Conservation (phyloP, 2,888 invertebrate genomes). For the Ectemnius continuus region DNA sequence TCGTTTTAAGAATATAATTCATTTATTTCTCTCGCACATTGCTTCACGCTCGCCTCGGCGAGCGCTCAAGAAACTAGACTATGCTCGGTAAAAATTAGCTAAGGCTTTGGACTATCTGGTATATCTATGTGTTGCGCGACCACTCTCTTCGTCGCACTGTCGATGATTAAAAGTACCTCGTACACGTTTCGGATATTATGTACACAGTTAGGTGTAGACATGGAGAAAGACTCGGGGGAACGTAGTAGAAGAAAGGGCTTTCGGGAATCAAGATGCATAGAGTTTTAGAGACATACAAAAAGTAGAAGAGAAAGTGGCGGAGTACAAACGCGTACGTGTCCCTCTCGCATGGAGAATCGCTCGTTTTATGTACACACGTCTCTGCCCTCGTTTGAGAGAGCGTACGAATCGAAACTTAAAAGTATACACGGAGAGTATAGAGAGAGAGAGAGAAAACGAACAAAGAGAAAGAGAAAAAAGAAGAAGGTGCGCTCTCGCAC, state of each 20-base stretch:
- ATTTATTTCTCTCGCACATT: constrained; percentile 52
- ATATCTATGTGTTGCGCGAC: constrained; percentile 31
- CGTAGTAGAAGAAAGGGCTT: not conserved
- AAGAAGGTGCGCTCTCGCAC: not conserved
- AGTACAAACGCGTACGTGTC: not conserved
- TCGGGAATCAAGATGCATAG: too few relatives aligned
- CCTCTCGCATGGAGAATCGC: too few relatives aligned
- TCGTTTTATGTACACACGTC: too few relatives aligned
- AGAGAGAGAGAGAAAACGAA: not conserved
- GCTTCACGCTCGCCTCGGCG: constrained; percentile 28
- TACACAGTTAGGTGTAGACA: constrained; percentile 3
- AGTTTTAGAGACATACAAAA: not conserved
- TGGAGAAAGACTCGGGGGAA: constrained; percentile 6
- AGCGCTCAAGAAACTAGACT: constrained; percentile 27
- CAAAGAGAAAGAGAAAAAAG: not conserved
- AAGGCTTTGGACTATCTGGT: constrained; percentile 59
- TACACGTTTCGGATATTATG: constrained; percentile 33
- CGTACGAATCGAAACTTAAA: not conserved
- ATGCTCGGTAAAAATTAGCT: constrained; percentile 53
- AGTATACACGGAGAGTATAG: not conserved
- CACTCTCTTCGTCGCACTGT: constrained; percentile 29
- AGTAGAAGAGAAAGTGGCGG: not conserved
- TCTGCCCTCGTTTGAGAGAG: too few relatives aligned
- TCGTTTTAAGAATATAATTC: constrained; percentile 54
- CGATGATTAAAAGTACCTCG: constrained; percentile 37